A percentile compares a stretch with the other conserved stretches of the same genome.
phyloP scores from a whole-genome alignment of 2,113 vertebrate species.

The Asarcornis scutulata region DNA sequence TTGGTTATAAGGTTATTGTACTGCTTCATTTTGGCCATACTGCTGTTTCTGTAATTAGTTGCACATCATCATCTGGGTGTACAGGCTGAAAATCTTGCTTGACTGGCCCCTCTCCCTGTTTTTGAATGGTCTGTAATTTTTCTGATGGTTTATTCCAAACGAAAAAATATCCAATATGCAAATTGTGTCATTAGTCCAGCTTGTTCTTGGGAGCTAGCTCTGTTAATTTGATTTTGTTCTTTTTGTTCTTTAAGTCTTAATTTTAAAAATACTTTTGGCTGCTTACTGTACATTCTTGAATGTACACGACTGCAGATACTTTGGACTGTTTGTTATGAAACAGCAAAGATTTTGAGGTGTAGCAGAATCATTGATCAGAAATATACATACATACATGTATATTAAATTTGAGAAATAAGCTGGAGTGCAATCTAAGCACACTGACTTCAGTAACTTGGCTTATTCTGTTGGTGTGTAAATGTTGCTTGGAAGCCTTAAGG shows the following conservation, averaged over 20 bases:
- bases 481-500: background rate
- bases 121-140: background rate
- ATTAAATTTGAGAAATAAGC: background rate
- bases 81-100: background rate
- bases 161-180: background rate
- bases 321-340: background rate
- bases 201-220: background rate
- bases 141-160: background rate
- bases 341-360: background rate
- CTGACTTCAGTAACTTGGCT: background rate
- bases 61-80: background rate
- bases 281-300: background rate
- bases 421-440: accelerated
- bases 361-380: background rate
- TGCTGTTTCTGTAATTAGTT: background rate
- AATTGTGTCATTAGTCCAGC: background rate
- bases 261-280: background rate
- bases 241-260: background rate
- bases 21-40: background rate
- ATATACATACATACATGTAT: accelerated
- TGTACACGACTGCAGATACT: accelerated
- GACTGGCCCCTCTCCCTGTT: background rate
- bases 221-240: background rate
- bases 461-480: background rate
- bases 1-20: background rate